Conservation (phyloP, 2,113 vertebrate genomes). For the Ceyx margarethae region DNA sequence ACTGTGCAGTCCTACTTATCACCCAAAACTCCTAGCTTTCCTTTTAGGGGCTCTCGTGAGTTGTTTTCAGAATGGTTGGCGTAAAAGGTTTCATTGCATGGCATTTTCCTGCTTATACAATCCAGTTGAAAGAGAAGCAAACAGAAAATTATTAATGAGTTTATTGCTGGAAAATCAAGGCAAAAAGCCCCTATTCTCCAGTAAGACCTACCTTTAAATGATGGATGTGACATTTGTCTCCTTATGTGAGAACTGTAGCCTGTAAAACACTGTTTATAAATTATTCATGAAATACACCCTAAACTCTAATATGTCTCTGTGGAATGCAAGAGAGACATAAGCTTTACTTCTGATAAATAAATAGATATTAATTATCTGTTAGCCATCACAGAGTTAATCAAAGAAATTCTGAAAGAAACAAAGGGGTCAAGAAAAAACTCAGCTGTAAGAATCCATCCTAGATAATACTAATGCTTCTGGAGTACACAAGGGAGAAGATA, state of each 20-base stretch:
- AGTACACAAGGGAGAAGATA: neutral
- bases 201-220: neutral
- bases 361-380: neutral
- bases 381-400: neutral
- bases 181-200: neutral
- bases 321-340: neutral
- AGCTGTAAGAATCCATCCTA: neutral
- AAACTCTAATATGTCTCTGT: neutral
- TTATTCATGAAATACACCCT: neutral
- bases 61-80: neutral
- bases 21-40: neutral
- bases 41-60: neutral
- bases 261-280: neutral
- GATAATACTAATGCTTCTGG: neutral
- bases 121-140: neutral
- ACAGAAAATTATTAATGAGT: neutral
- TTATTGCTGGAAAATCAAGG: neutral
- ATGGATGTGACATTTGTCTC: neutral
- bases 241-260: neutral
- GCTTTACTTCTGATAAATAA: neutral
- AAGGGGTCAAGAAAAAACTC: neutral
- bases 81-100: neutral
- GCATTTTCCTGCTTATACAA: neutral
- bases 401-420: neutral
- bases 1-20: neutral